phyloP scores from a whole-genome alignment of 2,113 vertebrate genomes.

The Tragelaphus strepsiceros region DNA sequence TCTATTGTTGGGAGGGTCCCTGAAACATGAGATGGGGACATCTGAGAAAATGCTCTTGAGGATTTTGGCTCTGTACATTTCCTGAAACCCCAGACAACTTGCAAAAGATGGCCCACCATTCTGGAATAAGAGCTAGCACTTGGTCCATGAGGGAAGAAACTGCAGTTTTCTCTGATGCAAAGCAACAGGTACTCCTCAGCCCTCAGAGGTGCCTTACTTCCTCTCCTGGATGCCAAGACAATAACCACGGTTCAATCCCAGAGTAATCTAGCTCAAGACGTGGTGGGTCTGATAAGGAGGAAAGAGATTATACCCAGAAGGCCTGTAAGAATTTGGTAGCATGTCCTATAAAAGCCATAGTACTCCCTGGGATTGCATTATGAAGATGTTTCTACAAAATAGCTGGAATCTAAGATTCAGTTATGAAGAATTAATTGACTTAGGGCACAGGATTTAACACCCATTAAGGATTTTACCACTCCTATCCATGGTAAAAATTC shows the following conservation, averaged over 20 bases:
- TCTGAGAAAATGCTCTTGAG: background rate
- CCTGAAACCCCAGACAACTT: background rate
- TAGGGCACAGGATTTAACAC: background rate
- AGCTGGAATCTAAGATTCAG: background rate
- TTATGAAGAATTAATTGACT: background rate
- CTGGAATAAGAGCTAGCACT: background rate
- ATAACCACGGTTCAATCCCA: background rate
- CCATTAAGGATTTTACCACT: background rate
- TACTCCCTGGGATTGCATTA: background rate
- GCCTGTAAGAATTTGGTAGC: background rate
- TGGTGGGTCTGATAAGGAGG: background rate
- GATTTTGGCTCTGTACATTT: background rate
- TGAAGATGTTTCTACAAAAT: background rate
- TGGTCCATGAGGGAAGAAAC: background rate
- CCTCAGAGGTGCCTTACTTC: background rate
- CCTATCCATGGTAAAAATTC: background rate
- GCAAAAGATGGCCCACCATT: background rate
- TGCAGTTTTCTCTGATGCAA: background rate
- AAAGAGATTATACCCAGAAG: background rate
- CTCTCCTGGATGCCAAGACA: background rate
- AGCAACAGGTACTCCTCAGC: background rate
- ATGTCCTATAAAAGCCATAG: background rate
- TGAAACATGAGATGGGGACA: background rate
- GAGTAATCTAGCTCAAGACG: background rate
- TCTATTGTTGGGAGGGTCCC: background rate